A percentile compares a stretch with the other conserved stretches of the same genome.
Evolutionary conservation across 2,888 invertebrate species (phyloP).

Genomic region (Diaphora mendica): DNA sequence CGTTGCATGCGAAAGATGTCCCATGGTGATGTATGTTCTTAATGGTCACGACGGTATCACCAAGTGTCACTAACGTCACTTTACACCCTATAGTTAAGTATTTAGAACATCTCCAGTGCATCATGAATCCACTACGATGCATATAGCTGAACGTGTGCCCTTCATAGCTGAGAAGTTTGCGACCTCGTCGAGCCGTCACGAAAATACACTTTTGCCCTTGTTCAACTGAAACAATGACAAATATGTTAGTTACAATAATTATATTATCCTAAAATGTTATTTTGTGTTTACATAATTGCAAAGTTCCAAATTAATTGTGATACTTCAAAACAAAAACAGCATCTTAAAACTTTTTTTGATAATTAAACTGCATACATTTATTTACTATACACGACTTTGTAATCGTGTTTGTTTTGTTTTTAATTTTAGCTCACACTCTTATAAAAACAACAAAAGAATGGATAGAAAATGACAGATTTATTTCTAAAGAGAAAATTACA

Average conservation of each 20-base stretch:
- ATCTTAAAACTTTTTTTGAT: neutral
- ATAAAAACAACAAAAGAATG: no score
- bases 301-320: no score
- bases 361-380: neutral
- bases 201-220: neutral
- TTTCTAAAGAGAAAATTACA: no score
- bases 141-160: slow-evolving; percentile 29
- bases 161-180: slow-evolving; percentile 17
- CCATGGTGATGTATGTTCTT: slow-evolving; percentile 11
- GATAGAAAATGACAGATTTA: no score
- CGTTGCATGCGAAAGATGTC: neutral
- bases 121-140: neutral
- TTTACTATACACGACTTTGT: no score
- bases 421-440: no score
- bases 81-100: slow-evolving; percentile 7
- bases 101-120: slow-evolving; percentile 22
- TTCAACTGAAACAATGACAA: neutral
- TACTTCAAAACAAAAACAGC: neutral
- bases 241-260: neutral
- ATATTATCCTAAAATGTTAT: no score
- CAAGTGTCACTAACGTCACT: neutral
- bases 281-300: no score
- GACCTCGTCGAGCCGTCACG: slow-evolving; percentile 9
- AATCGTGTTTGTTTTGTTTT: no score
- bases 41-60: neutral